Percentiles rank a stretch among this genome's conserved stretches.
phyloP scores from a whole-genome alignment of 2,113 vertebrate genomes.

The Panurus biarmicus region DNA sequence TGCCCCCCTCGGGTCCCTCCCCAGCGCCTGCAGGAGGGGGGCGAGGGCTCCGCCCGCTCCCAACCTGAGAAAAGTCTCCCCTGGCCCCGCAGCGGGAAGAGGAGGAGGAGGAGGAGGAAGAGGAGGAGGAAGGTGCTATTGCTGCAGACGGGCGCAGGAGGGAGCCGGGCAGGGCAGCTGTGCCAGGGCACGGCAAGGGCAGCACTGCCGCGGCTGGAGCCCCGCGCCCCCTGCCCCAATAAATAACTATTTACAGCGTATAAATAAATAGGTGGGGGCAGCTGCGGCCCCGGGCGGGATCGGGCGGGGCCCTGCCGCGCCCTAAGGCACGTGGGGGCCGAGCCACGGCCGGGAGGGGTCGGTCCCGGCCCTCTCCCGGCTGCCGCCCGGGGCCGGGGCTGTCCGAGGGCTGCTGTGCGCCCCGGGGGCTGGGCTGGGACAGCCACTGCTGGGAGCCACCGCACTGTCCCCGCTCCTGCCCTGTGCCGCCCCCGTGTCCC shows the following conservation, averaged over 20 bases:
- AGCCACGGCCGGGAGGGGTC: not conserved
- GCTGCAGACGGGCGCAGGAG: not conserved
- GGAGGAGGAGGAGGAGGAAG: not conserved
- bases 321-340: not conserved
- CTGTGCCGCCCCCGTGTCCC: not conserved
- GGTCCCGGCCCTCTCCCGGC: not conserved
- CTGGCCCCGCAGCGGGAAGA: not conserved
- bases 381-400: not conserved
- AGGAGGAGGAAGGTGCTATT: not conserved
- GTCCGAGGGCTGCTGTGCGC: not conserved
- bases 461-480: not conserved
- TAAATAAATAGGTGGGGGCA: constrained; percentile 49
- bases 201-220: not conserved
- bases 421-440: not conserved
- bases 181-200: not conserved
- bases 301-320: not conserved
- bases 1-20: not conserved
- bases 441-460: not conserved
- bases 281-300: not conserved
- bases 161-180: not conserved
- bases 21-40: not conserved
- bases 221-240: not conserved
- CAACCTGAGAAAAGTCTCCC: not conserved
- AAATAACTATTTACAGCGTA: constrained; percentile 63
- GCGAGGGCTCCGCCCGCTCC: not conserved